Percentiles rank a stretch among this genome's conserved stretches.
Evolutionary conservation across 2,888 invertebrate species (phyloP).

Genomic region (Drosophila nigritarsus): DNA sequence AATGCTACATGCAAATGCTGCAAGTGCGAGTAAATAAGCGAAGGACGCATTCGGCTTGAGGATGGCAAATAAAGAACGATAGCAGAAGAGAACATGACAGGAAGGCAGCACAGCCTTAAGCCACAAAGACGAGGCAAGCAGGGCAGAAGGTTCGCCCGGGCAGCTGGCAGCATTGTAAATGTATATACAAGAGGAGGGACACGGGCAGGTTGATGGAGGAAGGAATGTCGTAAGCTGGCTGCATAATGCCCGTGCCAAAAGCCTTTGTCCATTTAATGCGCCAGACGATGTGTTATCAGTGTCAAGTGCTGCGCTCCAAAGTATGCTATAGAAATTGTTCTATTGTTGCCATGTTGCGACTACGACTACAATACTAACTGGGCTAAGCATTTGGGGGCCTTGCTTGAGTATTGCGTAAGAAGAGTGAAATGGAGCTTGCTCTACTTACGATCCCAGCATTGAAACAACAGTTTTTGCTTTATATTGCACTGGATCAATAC

Average conservation of each 20-base stretch:
- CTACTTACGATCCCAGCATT: slow-evolving; percentile 39
- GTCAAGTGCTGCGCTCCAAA: slow-evolving; percentile 77
- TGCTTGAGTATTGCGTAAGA: slow-evolving; percentile 14
- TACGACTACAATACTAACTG: slow-evolving; percentile 27
- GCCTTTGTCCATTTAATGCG: slow-evolving; percentile 75
- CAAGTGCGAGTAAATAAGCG: slow-evolving; percentile 66
- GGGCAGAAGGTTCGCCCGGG: not conserved
- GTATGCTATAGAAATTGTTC: slow-evolving; percentile 59
- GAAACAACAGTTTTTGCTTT: not conserved
- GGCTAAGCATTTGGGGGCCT: slow-evolving; percentile 29
- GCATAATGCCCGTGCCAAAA: slow-evolving; percentile 55
- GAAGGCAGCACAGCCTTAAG: slow-evolving; percentile 35
- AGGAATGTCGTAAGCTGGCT: slow-evolving; percentile 40
- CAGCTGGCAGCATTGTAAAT: slow-evolving; percentile 18
- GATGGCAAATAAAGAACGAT: slow-evolving; percentile 45
- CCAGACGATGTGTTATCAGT: slow-evolving; percentile 78
- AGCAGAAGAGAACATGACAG: slow-evolving; percentile 53
- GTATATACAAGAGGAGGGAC: not conserved
- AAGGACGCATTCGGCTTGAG: slow-evolving; percentile 45
- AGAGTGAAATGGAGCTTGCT: slow-evolving; percentile 53
- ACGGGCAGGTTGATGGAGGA: not conserved
- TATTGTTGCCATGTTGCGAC: slow-evolving; percentile 32
- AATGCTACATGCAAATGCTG: slow-evolving; percentile 73
- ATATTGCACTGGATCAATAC: slow-evolving; percentile 1
- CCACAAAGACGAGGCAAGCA: slow-evolving; percentile 39